phyloP scores from a whole-genome alignment of 2,797 vertebrate species.

The Aulostomus chinensis region DNA sequence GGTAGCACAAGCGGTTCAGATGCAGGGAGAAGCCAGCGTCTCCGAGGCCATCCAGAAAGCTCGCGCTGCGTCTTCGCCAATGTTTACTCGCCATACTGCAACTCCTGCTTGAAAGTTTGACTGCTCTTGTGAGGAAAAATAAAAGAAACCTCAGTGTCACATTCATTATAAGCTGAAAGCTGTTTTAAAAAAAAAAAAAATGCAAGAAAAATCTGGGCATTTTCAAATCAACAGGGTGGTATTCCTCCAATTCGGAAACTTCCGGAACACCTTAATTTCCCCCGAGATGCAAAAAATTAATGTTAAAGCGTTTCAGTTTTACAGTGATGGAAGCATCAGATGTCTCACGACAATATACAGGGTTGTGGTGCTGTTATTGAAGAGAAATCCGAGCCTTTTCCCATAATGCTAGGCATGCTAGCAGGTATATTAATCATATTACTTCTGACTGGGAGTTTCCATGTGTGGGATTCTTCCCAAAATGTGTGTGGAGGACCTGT shows the following conservation, averaged over 20 bases:
- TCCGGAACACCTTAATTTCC: slow-evolving; percentile 33
- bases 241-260: slow-evolving; percentile 16
- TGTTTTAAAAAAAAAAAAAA: too few relatives aligned
- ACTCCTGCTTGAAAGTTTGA: slow-evolving; percentile 42
- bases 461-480: too few relatives aligned
- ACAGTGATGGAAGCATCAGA: slow-evolving; percentile 9
- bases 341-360: too few relatives aligned
- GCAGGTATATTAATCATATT: too few relatives aligned
- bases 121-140: slow-evolving; percentile 41
- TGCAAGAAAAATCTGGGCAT: too few relatives aligned
- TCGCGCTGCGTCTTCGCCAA: too few relatives aligned
- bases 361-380: too few relatives aligned
- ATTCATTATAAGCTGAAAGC: slow-evolving; percentile 35
- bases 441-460: too few relatives aligned
- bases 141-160: slow-evolving; percentile 6
- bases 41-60: too few relatives aligned
- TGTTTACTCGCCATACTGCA: background rate
- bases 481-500: too few relatives aligned
- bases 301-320: slow-evolving; percentile 19
- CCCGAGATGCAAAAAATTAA: slow-evolving; percentile 27
- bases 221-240: background rate
- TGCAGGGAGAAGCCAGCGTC: slow-evolving; percentile 1
- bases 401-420: too few relatives aligned
- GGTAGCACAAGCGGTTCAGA: slow-evolving; percentile 52
- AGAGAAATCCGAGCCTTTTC: too few relatives aligned